Conservation (phyloP, 2,113 vertebrate species). For the Oryzias woworae region DNA sequence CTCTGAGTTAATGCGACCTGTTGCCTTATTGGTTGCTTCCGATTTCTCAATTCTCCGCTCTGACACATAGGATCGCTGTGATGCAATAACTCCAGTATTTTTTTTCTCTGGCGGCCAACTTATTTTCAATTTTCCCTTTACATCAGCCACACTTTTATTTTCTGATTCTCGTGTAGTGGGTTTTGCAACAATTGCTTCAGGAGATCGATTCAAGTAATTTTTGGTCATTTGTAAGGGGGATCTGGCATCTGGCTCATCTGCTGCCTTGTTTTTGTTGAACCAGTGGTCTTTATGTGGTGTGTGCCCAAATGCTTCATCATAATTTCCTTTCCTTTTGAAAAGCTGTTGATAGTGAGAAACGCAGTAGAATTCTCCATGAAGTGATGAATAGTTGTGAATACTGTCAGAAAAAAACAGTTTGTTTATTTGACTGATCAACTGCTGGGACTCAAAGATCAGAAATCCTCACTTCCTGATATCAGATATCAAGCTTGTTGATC, state of each 20-base stretch:
- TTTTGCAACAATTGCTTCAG: slow-evolving; percentile 24
- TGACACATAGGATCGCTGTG: slow-evolving; percentile 5
- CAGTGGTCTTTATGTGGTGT: slow-evolving; percentile 78
- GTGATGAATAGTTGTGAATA: slow-evolving; percentile 74
- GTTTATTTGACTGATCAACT: slow-evolving; percentile 8
- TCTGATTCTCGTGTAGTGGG: slow-evolving; percentile 52
- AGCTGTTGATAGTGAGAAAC: slow-evolving; percentile 77
- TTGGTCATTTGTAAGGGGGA: slow-evolving; percentile 32
- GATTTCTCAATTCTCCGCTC: slow-evolving; percentile 27
- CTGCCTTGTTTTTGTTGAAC: slow-evolving; percentile 59
- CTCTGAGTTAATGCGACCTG: background rate
- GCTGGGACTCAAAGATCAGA: background rate
- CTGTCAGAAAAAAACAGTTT: slow-evolving; percentile 59
- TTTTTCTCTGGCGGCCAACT: slow-evolving; percentile 77
- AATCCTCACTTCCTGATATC: background rate
- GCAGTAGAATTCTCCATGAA: slow-evolving; percentile 81
- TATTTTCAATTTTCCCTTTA: slow-evolving; percentile 62
- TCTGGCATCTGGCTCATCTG: slow-evolving; percentile 46
- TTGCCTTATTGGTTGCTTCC: slow-evolving; percentile 10
- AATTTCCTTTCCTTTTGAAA: slow-evolving; percentile 78
- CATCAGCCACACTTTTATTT: slow-evolving; percentile 28
- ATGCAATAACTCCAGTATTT: background rate
- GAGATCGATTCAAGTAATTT: slow-evolving; percentile 10
- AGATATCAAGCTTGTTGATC: background rate
- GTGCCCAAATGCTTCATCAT: slow-evolving; percentile 79